Evolutionary conservation across 2,888 invertebrate species (phyloP), one percentile per base, ranked within the genome.

Genomic region (Cheilosia soror): DNA sequence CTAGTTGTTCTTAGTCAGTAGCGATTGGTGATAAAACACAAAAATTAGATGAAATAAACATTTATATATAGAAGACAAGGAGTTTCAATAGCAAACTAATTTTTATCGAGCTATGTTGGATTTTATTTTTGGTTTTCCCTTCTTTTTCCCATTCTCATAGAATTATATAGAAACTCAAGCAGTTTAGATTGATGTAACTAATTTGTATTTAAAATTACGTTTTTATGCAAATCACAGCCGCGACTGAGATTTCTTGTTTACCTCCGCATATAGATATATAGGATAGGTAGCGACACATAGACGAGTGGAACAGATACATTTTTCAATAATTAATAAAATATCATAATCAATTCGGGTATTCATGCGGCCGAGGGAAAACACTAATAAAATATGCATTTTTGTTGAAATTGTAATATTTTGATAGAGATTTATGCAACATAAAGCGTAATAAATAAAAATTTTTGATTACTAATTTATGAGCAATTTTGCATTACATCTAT

Each of bases 291-390:
- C 7, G 3, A 2, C 63, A 25, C 29, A 9, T 20, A 37, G 33
- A 69, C 69, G 69, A 66, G 69, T 58, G 73, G 7, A 76, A 76
- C 66, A 80, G 81, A 76, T 76, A 81, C 76, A 76, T 81, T 81
- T 85, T 71, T 80, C 63, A 72, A 80, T 81, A 85, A 85, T 85
- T 85, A 85, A 77, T 85, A 85, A 51, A 85, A 77, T 81, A 85
- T 81, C 85, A 85, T 80, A 85, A 80, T 80, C 80, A 85, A 76
- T 76, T 80, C 75, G 68, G 29, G 53, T 72, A 58, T 76, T 49
- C 63, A n/a, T 42, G 47, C 5, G 57, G 73, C 42, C 13, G 58
- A 15, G 78, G 78, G 25, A 79, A 79, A 65, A 71, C 33, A 49
- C 40, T n/a, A 27, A 62, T 66, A 76, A 85, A 57, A 66, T 81